Evolutionary conservation across 2,113 vertebrate species (phyloP).

Genomic region (Falcunculus frontatus): DNA sequence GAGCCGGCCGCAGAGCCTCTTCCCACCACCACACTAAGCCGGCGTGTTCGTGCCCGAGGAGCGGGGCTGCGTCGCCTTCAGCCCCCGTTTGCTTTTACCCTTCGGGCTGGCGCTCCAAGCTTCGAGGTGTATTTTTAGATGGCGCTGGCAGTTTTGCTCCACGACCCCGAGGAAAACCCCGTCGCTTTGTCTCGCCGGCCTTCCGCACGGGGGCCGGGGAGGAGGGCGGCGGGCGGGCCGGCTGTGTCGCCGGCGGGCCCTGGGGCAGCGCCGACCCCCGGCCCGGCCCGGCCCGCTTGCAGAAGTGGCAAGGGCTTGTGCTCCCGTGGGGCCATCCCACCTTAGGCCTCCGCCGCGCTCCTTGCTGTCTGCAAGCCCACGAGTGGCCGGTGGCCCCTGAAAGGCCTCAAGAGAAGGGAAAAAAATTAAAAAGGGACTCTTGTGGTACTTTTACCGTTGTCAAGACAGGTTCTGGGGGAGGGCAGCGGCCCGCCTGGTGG

Average conservation of each 20-base stretch:
- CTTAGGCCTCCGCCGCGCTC: no score
- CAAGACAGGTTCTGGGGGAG: not conserved
- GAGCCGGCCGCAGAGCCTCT: not conserved
- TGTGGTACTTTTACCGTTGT: not conserved
- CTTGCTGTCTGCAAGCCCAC: not conserved
- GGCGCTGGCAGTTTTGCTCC: not conserved
- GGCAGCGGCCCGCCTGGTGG: not conserved
- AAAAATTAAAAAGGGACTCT: not conserved
- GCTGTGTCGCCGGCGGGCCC: not conserved
- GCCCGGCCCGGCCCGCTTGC: no score
- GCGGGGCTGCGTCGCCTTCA: not conserved
- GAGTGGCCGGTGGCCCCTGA: not conserved
- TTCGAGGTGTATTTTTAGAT: not conserved
- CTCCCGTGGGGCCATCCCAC: not conserved
- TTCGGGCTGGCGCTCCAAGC: not conserved
- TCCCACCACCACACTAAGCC: not conserved
- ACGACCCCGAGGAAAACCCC: not conserved
- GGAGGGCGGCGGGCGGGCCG: not conserved
- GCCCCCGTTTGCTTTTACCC: not conserved
- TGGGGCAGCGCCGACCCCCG: not conserved
- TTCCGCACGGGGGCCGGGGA: not conserved
- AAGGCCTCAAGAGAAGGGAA: not conserved
- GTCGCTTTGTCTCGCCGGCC: not conserved
- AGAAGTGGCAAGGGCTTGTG: not conserved
- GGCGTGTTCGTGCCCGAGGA: not conserved